phyloP scores from a whole-genome alignment of 30 jellyfish, hydroid and myxozoan genomes.

The Sanderia malayensis region DNA sequence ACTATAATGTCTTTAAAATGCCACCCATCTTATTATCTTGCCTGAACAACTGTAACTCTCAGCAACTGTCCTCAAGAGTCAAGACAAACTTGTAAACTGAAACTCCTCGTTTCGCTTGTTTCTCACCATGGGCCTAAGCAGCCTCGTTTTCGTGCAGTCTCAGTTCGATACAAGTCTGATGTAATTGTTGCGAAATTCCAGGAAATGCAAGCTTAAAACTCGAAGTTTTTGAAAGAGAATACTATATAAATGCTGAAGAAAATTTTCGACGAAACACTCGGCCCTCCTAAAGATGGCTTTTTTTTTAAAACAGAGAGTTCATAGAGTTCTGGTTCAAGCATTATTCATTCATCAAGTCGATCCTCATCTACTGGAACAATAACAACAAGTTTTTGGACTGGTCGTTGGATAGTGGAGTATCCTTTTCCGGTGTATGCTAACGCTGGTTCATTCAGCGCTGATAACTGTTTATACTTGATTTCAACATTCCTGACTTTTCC shows the following conservation, averaged over 20 bases:
- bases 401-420: background rate
- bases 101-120: background rate
- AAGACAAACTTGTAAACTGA: background rate
- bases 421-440: background rate
- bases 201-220: too few species aligned
- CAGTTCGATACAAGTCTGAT: too few species aligned
- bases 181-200: too few species aligned
- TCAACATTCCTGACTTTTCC: constrained; percentile 22
- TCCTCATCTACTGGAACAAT: background rate
- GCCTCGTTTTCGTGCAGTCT: background rate
- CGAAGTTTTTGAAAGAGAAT: too few species aligned
- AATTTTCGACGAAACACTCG: background rate
- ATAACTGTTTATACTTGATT: background rate
- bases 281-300: background rate
- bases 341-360: background rate
- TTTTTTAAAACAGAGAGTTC: too few species aligned
- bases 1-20: background rate
- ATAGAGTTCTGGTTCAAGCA: background rate
- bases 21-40: background rate
- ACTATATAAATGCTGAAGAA: too few species aligned
- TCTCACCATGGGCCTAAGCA: background rate
- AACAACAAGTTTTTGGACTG: background rate
- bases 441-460: background rate
- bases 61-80: constrained; percentile 1
- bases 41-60: constrained; percentile 1